These are phyloP conservation scores for Tinea pellionella DNA, from an alignment of 2,888 invertebrate genomes.

Conservation along the genomic window DNA sequence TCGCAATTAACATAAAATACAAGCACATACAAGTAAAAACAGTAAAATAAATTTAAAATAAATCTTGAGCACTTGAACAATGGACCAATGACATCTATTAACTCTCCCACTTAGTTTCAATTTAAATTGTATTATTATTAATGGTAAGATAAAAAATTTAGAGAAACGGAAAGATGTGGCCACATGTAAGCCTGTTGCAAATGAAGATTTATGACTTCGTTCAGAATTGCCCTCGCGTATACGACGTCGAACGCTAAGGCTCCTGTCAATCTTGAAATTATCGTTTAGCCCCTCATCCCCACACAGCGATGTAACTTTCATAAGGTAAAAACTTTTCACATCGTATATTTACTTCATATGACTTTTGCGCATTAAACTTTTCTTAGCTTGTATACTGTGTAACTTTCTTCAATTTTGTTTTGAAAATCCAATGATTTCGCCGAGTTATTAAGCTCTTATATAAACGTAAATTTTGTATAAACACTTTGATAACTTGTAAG, in stretches of 20 bases:
- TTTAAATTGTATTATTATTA: slow-evolving; percentile 3
- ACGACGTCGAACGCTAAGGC: slow-evolving; percentile 46
- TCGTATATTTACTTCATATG: slow-evolving; percentile 4
- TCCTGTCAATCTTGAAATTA: slow-evolving; percentile 52
- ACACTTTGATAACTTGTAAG: background rate
- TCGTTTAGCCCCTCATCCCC: slow-evolving; percentile 22
- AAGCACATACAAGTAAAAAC: too few relatives aligned
- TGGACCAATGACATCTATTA: too few relatives aligned
- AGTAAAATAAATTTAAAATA: too few relatives aligned
- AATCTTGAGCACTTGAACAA: too few relatives aligned
- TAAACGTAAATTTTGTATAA: background rate
- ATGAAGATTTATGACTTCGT: slow-evolving; percentile 54
- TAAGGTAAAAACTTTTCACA: slow-evolving; percentile 4
- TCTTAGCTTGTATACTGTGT: background rate
- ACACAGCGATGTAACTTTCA: background rate
- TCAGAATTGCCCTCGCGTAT: slow-evolving; percentile 35
- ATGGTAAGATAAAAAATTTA: background rate
- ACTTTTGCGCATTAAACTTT: slow-evolving; percentile 12
- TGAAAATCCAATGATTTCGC: background rate
- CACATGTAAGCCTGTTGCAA: slow-evolving; percentile 34
- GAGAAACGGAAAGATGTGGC: background rate
- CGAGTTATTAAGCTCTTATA: background rate
- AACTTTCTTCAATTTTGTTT: slow-evolving; percentile 3
- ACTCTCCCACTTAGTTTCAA: too few relatives aligned
- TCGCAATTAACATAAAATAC: too few relatives aligned